A percentile compares a stretch with the other conserved stretches of the same genome.
Conservation (phyloP, 2,797 vertebrate species). For the Loriculus beryllinus region DNA sequence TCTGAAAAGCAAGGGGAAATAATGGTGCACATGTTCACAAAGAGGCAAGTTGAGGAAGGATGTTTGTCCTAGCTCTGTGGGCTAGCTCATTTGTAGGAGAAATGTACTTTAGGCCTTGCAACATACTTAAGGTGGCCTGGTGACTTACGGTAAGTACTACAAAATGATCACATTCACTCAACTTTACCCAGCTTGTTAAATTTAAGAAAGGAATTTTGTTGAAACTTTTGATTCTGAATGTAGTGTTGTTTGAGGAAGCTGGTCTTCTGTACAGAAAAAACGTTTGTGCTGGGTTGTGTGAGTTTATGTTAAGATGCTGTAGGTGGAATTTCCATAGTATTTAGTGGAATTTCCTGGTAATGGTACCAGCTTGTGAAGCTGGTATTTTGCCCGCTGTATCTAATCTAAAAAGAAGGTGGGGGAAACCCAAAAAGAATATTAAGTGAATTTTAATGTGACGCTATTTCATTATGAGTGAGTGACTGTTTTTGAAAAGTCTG, state of each 20-base stretch:
- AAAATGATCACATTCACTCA: neutral
- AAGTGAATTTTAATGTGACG: neutral
- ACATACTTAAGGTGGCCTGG: neutral
- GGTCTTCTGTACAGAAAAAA: neutral
- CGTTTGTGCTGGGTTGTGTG: neutral
- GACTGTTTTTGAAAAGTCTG: neutral
- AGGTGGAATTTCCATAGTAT: constrained; percentile 20
- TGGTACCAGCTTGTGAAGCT: neutral
- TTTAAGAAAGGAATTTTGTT: neutral
- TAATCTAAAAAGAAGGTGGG: neutral
- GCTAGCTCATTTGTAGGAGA: neutral
- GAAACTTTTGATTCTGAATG: neutral
- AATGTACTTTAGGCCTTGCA: neutral
- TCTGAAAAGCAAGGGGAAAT: neutral
- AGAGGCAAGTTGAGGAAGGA: neutral
- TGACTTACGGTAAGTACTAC: fast-evolving
- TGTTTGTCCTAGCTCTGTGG: neutral
- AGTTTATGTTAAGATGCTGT: neutral
- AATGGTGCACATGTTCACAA: neutral
- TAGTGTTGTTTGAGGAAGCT: neutral
- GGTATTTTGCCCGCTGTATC: neutral
- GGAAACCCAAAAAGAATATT: neutral
- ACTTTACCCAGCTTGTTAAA: neutral
- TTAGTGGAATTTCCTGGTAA: constrained; percentile 42
- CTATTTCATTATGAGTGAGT: constrained; percentile 12